Evolutionary conservation across 2,113 vertebrate species (phyloP).

Genomic region (Misgurnus mizolepis): DNA sequence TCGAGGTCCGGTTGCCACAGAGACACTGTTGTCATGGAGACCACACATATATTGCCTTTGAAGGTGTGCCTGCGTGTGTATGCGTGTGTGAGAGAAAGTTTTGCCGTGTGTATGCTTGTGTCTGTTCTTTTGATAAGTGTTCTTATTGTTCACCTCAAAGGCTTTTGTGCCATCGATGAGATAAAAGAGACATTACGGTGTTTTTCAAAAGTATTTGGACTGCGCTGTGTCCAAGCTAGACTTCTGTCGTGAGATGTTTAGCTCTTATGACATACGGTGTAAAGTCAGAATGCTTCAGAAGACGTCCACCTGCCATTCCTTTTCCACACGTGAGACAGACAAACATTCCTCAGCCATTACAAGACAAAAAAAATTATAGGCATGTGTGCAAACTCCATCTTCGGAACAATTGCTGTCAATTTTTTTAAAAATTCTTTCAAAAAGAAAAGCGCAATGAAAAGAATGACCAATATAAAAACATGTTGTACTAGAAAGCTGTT

Average conservation of each 20-base stretch:
- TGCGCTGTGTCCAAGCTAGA: neutral
- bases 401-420: slow-evolving; percentile 70
- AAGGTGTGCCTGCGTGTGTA: slow-evolving; percentile 58
- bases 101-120: slow-evolving; percentile 68
- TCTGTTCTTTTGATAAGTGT: slow-evolving; percentile 75
- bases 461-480: slow-evolving; percentile 73
- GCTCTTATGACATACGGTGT: neutral
- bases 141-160: slow-evolving; percentile 77
- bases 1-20: slow-evolving; percentile 77
- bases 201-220: slow-evolving; percentile 64
- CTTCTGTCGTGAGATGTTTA: neutral
- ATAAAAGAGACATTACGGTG: slow-evolving; percentile 66
- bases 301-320: neutral
- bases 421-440: slow-evolving; percentile 75
- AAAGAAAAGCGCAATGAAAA: slow-evolving; percentile 70
- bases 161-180: slow-evolving; percentile 75
- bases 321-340: slow-evolving; percentile 9
- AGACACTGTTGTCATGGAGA: slow-evolving; percentile 80
- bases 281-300: neutral
- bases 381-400: slow-evolving; percentile 71
- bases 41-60: slow-evolving; percentile 76
- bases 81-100: slow-evolving; percentile 41
- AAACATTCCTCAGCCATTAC: slow-evolving; percentile 71
- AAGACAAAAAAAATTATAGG: slow-evolving; percentile 56
- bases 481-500: slow-evolving; percentile 79